Conservation (phyloP, 2,888 invertebrate genomes). For the Dryomyza anilis region DNA sequence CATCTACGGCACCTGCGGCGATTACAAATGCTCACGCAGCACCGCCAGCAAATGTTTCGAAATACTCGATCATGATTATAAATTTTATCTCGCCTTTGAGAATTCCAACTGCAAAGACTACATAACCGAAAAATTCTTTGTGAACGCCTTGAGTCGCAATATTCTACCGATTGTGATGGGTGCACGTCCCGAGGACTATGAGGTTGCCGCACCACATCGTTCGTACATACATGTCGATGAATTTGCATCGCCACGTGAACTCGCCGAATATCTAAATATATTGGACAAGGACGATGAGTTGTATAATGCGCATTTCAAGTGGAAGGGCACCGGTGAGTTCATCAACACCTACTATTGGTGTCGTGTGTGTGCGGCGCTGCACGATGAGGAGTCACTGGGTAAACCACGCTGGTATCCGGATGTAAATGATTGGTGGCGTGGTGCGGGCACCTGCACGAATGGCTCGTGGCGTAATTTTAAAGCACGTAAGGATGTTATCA, state of each 20-base stretch:
- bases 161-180: conserved; percentile 96
- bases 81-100: conserved; percentile 96
- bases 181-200: conserved; percentile 89
- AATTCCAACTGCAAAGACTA: conserved; percentile 97
- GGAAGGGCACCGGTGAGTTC: conserved; percentile 94
- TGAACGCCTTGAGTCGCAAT: conserved; percentile 87
- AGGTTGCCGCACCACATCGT: conserved; percentile 83
- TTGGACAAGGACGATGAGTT: conserved; percentile 86
- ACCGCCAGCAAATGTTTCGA: conserved; percentile 84
- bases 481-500: conserved; percentile 61
- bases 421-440: conserved; percentile 93
- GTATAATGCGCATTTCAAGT: conserved; percentile 93
- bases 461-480: conserved; percentile 69
- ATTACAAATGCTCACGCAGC: conserved; percentile 81
- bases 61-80: conserved; percentile 89
- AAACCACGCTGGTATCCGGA: conserved; percentile 64
- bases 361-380: conserved; percentile 67
- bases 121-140: conserved; percentile 96
- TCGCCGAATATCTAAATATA: conserved; percentile 84
- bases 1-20: conserved; percentile 90
- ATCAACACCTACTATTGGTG: conserved; percentile 88
- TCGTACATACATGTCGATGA: conserved; percentile 97
- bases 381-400: conserved; percentile 60
- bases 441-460: conserved; percentile 76
- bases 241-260: conserved; percentile 82